These are phyloP conservation scores for Myiozetetes cayanensis DNA, from an alignment of 2,113 vertebrate genomes.

Conservation along the genomic window DNA sequence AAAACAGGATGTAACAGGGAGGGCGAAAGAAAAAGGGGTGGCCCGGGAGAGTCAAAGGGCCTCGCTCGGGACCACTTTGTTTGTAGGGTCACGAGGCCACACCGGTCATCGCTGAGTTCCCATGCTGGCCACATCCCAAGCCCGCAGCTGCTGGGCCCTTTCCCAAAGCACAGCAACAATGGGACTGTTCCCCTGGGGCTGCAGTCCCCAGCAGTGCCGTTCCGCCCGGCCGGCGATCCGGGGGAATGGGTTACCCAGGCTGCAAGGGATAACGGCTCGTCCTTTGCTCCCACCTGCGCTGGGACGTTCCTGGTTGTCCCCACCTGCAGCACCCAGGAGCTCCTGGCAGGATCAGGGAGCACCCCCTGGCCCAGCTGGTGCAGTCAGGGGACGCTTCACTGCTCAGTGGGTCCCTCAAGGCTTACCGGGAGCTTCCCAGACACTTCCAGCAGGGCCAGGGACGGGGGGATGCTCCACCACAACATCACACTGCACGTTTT, in stretches of 20 bases:
- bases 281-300: neutral
- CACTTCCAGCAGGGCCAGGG: neutral
- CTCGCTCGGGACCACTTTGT: neutral
- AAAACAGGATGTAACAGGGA: neutral
- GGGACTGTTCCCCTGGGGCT: neutral
- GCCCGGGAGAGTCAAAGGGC: neutral
- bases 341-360: neutral
- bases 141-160: neutral
- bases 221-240: neutral
- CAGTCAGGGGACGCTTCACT: accelerated
- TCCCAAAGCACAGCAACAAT: neutral
- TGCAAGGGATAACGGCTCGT: neutral
- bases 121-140: neutral
- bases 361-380: neutral
- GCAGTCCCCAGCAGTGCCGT: neutral
- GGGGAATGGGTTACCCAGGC: neutral
- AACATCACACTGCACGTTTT: neutral
- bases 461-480: neutral
- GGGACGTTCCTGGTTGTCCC: neutral
- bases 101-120: neutral
- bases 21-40: neutral
- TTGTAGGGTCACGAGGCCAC: neutral
- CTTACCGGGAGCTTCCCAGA: neutral
- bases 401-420: neutral
- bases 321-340: neutral